Conservation (phyloP, 2,888 invertebrate species). For the Halictus quadricinctus region DNA sequence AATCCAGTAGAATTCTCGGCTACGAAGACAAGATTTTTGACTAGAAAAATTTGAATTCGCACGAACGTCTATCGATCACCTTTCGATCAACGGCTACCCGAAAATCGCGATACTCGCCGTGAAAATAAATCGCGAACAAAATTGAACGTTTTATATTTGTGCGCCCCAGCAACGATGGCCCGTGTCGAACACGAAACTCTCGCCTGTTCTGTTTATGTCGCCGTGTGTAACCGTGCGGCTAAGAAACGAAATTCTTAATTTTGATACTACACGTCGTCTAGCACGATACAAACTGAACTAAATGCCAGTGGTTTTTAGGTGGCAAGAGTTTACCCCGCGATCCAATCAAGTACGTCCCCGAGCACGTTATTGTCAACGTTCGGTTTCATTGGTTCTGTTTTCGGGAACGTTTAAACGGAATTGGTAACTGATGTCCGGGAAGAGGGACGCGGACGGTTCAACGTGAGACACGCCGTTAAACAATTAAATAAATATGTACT, state of each 20-base stretch:
- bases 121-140: neutral
- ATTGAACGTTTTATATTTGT: neutral
- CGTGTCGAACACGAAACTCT: constrained; percentile 14
- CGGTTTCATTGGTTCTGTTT: constrained; percentile 49
- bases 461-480: neutral
- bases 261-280: constrained; percentile 47
- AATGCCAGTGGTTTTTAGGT: constrained; percentile 38
- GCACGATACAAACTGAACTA: constrained; percentile 59
- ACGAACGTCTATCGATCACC: neutral
- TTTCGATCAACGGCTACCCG: neutral
- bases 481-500: neutral
- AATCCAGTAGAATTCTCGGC: neutral
- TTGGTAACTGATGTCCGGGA: constrained; percentile 39
- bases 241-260: constrained; percentile 45
- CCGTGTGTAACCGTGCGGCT: constrained; percentile 21
- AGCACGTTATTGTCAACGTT: constrained; percentile 39
- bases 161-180: constrained; percentile 6
- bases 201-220: constrained; percentile 16
- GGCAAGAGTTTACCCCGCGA: constrained; percentile 32
- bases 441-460: neutral
- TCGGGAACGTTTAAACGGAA: constrained; percentile 34
- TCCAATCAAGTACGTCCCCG: constrained; percentile 51
- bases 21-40: neutral
- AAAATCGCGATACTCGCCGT: neutral
- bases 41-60: neutral